These are phyloP conservation scores for Bombyx mandarina DNA, from an alignment of 1,140 invertebrate genomes.

Conservation along the genomic window DNA sequence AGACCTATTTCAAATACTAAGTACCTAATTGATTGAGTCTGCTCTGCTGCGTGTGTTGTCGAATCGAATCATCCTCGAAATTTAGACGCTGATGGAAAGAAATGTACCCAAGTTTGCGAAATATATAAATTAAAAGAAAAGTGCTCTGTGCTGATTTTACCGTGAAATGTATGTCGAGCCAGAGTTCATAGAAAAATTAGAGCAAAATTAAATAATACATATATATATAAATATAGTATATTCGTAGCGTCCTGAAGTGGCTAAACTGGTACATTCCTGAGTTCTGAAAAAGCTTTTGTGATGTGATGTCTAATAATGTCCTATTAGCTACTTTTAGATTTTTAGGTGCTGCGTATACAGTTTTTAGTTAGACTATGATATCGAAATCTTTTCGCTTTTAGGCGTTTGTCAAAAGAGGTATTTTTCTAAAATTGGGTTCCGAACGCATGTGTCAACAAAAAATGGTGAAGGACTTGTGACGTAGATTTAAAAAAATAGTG, in stretches of 20 bases:
- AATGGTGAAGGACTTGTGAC: conserved; percentile 52
- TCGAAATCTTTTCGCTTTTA: too few species aligned
- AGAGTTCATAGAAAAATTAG: background rate
- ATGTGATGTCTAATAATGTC: conserved; percentile 62
- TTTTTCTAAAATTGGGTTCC: too few species aligned
- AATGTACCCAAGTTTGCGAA: conserved; percentile 44
- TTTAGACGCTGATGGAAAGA: conserved; percentile 55
- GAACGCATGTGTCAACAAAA: conserved; percentile 43
- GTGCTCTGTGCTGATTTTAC: too few species aligned
- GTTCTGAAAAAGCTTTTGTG: conserved; percentile 60
- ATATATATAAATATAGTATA: background rate
- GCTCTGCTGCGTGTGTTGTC: conserved; percentile 67
- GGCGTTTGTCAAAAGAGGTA: too few species aligned
- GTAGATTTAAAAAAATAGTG: conserved; percentile 30
- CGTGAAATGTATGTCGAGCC: too few species aligned
- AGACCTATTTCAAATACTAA: conserved; percentile 26
- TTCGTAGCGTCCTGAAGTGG: background rate
- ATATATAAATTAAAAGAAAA: background rate
- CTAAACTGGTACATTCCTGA: conserved; percentile 55
- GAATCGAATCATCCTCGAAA: conserved; percentile 49
- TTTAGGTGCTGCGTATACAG: background rate
- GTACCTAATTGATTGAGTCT: conserved; percentile 58
- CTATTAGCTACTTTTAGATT: conserved; percentile 13
- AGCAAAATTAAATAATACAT: background rate
- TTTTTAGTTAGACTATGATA: too few species aligned